Conservation (phyloP, 1,140 invertebrate species). For the Chelonus insularis region DNA sequence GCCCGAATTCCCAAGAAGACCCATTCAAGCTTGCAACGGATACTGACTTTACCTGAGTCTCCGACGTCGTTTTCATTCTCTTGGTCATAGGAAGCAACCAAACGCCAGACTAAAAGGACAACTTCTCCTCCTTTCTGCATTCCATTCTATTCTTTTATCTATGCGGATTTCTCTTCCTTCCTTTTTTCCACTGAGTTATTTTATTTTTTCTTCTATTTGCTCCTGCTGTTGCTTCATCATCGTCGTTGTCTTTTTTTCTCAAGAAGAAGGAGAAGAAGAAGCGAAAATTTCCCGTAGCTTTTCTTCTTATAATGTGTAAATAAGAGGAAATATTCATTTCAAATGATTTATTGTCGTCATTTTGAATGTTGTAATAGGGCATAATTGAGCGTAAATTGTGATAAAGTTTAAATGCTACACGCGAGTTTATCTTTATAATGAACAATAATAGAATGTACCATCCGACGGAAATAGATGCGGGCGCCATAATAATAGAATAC, state of each 20-base stretch:
- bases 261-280: too few species aligned
- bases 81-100: too few species aligned
- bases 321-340: neutral
- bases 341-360: slow-evolving; percentile 9
- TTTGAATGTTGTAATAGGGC: too few species aligned
- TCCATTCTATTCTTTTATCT: neutral
- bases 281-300: too few species aligned
- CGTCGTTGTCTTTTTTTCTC: too few species aligned
- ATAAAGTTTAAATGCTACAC: slow-evolving; percentile 23
- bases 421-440: slow-evolving; percentile 30
- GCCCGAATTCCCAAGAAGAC: slow-evolving; percentile 45
- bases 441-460: slow-evolving; percentile 32
- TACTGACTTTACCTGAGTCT: slow-evolving; percentile 46
- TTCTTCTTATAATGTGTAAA: too few species aligned
- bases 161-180: neutral
- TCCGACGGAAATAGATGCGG: slow-evolving; percentile 27
- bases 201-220: too few species aligned
- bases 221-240: too few species aligned
- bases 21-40: slow-evolving; percentile 39
- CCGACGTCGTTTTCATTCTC: neutral
- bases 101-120: neutral
- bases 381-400: slow-evolving; percentile 19
- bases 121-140: neutral
- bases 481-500: slow-evolving; percentile 31
- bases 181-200: slow-evolving; percentile 1